Percentiles rank a stretch among this genome's conserved stretches.
These are phyloP conservation scores for Pungitius pungitius DNA, from an alignment of 2,113 vertebrate genomes.

Conservation along the genomic window DNA sequence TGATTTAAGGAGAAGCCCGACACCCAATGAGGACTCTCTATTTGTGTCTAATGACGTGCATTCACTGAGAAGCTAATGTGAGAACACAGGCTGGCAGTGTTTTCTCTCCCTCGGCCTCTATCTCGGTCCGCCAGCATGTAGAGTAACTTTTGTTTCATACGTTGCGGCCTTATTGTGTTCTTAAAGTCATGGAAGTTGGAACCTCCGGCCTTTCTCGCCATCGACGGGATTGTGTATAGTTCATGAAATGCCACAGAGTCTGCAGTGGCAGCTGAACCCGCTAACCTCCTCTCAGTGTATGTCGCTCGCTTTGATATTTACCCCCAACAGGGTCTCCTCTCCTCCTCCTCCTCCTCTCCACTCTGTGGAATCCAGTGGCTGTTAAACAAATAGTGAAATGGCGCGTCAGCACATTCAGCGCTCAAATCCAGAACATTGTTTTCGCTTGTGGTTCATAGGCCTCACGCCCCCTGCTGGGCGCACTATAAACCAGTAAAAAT, in stretches of 20 bases:
- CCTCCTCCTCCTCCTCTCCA: slow-evolving; percentile 50
- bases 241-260: slow-evolving; percentile 11
- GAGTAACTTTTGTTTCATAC: not conserved
- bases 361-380: slow-evolving; percentile 76
- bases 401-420: slow-evolving; percentile 77
- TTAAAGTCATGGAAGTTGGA: slow-evolving; percentile 5
- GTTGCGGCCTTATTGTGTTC: slow-evolving; percentile 6
- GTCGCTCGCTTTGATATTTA: slow-evolving; percentile 44
- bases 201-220: not conserved
- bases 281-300: slow-evolving; percentile 34
- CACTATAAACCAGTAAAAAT: slow-evolving; percentile 38
- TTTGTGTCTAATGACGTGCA: slow-evolving; percentile 41
- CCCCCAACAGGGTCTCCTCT: slow-evolving; percentile 60
- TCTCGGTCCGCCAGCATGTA: not conserved
- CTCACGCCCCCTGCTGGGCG: slow-evolving; percentile 71
- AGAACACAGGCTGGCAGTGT: not conserved
- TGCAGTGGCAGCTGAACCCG: slow-evolving; percentile 41
- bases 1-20: slow-evolving; percentile 56
- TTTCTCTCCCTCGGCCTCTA: not conserved
- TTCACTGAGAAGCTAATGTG: slow-evolving; percentile 16
- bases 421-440: slow-evolving; percentile 53
- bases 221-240: slow-evolving; percentile 14
- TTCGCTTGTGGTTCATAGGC: slow-evolving; percentile 32
- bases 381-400: slow-evolving; percentile 77
- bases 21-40: slow-evolving; percentile 47